Evolutionary conservation across 2,113 vertebrate genomes (phyloP), one percentile per base, ranked within the genome.

Genomic region (Hiodon tergisus): DNA sequence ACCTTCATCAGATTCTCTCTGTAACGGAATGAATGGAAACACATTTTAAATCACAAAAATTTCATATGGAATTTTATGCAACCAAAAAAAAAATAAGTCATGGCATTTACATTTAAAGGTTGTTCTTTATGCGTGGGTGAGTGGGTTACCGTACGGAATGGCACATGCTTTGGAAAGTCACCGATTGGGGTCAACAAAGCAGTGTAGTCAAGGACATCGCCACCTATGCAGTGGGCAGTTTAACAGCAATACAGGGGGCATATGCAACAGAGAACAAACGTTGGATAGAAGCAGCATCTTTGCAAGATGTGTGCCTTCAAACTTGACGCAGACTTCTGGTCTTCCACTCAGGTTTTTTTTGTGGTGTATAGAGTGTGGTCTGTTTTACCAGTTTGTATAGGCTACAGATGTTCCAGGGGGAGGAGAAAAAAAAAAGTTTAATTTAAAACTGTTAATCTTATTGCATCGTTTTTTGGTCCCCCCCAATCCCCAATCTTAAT

Each of bases 241-340:
- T 58, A 62, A 52, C 74, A 17, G 50, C 63, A 4, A 8, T 16
- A 50, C 13, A 47, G 63, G 63, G 63, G 31, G 3, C 16, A 55
- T 11, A 54, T 31, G 69, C 77, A 55, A 69, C 66, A 55, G 59
- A 5, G 14, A 67, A 17, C 72, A 73, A 63, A 72, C 31, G 54
- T 51, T 51, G 70, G 74, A 75, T 72, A 72, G 67, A 79, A 76
- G 82, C 79, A 79, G 74, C 80, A 81, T 86, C 82, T 83, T 77
- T 14, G 67, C 53, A 46, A 77, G 85, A 80, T 78, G 78, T 70
- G 80, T 84, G 81, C 78, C 81, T 87, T 53, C 80, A 76, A 69
- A 65, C 71, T 77, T 79, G 55, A 79, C 54, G 61, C 47, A 31
- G 51, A 69, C 50, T 17, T 9, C 67, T n/a, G 67, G 53, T n/a